These are phyloP conservation scores for Pterocles orientalis DNA, from an alignment of 2,113 vertebrate genomes.

Conservation along the genomic window DNA sequence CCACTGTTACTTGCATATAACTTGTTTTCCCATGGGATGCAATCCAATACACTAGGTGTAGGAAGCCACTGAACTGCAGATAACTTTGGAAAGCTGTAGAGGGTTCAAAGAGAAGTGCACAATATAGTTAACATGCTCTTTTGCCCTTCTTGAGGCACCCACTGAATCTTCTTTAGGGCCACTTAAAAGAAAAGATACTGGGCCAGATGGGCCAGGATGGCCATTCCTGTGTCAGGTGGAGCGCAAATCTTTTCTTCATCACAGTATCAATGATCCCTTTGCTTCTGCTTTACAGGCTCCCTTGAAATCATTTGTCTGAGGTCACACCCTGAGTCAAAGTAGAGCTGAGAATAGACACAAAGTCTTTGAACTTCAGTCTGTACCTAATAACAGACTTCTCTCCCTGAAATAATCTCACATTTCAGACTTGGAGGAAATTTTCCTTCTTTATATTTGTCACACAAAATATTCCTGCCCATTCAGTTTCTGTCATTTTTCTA, in stretches of 20 bases:
- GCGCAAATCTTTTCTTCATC: neutral
- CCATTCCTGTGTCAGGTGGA: neutral
- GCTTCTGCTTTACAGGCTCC: neutral
- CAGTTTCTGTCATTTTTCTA: neutral
- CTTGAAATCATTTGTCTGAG: conserved; percentile 17
- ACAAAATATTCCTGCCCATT: neutral
- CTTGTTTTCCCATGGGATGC: neutral
- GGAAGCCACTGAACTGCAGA: neutral
- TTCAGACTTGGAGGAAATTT: neutral
- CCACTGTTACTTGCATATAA: neutral
- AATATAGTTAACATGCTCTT: neutral
- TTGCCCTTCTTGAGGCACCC: neutral
- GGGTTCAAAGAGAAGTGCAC: neutral
- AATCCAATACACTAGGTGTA: neutral
- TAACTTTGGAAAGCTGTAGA: neutral
- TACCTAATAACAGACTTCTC: neutral
- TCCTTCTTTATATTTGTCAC: neutral
- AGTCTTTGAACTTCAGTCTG: neutral
- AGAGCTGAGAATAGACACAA: conserved; percentile 13
- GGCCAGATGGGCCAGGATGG: neutral
- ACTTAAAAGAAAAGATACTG: neutral
- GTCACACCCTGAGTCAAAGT: neutral
- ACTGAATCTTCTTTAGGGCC: neutral
- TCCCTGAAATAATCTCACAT: neutral
- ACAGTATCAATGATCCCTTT: neutral